These are phyloP conservation scores for Allochrocebus solatus DNA, from an alignment of 2,797 vertebrate genomes.

Conservation along the genomic window DNA sequence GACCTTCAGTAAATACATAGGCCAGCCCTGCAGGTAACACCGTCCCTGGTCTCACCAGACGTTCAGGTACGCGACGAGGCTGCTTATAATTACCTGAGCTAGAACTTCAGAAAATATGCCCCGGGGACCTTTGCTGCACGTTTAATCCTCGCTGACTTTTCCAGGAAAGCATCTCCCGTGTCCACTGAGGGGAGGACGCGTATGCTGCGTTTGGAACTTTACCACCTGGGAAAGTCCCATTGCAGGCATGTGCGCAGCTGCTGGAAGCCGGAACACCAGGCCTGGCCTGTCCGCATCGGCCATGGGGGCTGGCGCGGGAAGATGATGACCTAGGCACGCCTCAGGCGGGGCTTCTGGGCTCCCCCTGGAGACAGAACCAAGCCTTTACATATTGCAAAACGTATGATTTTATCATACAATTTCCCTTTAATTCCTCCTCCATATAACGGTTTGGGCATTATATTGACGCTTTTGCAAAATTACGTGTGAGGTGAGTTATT, in stretches of 20 bases:
- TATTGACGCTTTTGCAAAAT: neutral
- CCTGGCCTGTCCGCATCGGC: accelerated
- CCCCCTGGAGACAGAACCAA: accelerated
- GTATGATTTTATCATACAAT: accelerated
- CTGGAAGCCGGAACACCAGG: accelerated
- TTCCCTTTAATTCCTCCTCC: neutral
- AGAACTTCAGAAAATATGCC: neutral
- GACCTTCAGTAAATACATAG: accelerated
- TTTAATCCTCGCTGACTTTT: accelerated
- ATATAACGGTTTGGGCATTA: accelerated
- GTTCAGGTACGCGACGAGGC: accelerated
- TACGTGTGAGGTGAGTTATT: neutral
- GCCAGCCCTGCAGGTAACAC: accelerated
- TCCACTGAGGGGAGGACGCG: accelerated
- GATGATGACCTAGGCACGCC: accelerated
- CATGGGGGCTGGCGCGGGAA: accelerated
- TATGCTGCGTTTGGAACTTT: neutral
- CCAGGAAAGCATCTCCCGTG: accelerated
- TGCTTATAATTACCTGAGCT: accelerated
- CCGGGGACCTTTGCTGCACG: accelerated
- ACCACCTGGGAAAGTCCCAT: neutral
- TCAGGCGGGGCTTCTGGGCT: too few species aligned
- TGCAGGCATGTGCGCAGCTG: neutral
- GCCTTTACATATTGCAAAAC: accelerated
- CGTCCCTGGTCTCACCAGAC: accelerated